Conservation (phyloP, 2,797 vertebrate genomes). For the Erithacus rubecula region DNA sequence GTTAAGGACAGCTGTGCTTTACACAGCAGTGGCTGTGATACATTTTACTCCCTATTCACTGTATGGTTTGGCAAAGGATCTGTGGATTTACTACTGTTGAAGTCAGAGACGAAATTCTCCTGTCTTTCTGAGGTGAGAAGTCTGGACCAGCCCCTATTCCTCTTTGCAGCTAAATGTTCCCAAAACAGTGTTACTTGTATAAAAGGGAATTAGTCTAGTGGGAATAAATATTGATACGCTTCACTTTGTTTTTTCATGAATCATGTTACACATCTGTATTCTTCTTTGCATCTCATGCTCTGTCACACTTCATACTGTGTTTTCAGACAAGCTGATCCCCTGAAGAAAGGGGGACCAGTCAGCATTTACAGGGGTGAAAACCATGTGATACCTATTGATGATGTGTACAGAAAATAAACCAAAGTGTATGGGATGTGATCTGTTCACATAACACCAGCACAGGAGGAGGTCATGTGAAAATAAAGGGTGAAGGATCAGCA, state of each 20-base stretch:
- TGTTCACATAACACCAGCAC: background rate
- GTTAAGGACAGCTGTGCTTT: background rate
- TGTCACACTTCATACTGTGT: background rate
- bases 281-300: background rate
- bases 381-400: background rate
- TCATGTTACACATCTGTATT: background rate
- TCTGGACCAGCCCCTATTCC: background rate
- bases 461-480: background rate
- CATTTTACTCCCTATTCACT: background rate
- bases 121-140: conserved; percentile 11
- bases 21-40: background rate
- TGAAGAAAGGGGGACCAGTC: background rate
- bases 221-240: background rate
- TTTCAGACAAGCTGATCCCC: background rate
- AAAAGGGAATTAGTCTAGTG: background rate
- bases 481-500: background rate
- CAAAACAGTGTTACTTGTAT: background rate
- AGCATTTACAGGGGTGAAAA: background rate
- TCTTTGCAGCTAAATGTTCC: background rate
- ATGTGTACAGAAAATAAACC: background rate
- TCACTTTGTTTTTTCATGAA: background rate
- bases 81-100: background rate
- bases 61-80: conserved; percentile 3
- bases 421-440: background rate
- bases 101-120: background rate